Evolutionary conservation across 2,888 invertebrate genomes (phyloP).

Genomic region (Dicyrtomina minuta): DNA sequence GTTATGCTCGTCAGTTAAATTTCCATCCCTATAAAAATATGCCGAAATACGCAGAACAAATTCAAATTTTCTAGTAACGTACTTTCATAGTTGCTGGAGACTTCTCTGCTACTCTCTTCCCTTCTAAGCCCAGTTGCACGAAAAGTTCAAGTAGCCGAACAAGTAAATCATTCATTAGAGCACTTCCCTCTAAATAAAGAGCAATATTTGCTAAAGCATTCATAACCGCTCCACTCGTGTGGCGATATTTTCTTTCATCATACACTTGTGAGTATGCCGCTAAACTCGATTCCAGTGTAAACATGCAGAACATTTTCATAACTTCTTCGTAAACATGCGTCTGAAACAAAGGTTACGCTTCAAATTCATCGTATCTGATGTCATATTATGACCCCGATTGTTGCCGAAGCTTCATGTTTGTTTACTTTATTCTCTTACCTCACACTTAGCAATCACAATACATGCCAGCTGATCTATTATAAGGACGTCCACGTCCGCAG

Average conservation of each 20-base stretch:
- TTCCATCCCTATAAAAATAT: no score
- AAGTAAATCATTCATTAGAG: conserved; percentile 79
- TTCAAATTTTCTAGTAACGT: not conserved
- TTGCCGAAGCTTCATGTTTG: no score
- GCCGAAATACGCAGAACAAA: no score
- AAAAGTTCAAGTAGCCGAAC: conserved; percentile 90
- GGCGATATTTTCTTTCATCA: conserved; percentile 60
- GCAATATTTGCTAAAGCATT: conserved; percentile 96
- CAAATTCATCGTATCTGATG: not conserved
- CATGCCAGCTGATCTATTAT: conserved; percentile 97
- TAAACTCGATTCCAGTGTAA: conserved; percentile 88
- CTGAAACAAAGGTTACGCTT: conserved; percentile 56
- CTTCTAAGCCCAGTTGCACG: conserved; percentile 95
- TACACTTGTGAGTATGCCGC: conserved; percentile 66
- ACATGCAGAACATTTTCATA: conserved; percentile 96
- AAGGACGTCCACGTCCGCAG: conserved; percentile 85
- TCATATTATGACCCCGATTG: not conserved
- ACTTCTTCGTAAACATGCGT: conserved; percentile 81
- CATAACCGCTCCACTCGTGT: conserved; percentile 91
- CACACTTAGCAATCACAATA: conserved; percentile 93
- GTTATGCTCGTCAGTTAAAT: not conserved
- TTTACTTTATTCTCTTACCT: conserved; percentile 62
- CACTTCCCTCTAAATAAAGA: conserved; percentile 85
- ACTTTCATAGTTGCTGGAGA: conserved; percentile 70
- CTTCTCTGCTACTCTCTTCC: conserved; percentile 91